These are phyloP conservation scores for Sinocyclocheilus maitianheensis DNA, from an alignment of 2,113 vertebrate genomes.

Conservation along the genomic window DNA sequence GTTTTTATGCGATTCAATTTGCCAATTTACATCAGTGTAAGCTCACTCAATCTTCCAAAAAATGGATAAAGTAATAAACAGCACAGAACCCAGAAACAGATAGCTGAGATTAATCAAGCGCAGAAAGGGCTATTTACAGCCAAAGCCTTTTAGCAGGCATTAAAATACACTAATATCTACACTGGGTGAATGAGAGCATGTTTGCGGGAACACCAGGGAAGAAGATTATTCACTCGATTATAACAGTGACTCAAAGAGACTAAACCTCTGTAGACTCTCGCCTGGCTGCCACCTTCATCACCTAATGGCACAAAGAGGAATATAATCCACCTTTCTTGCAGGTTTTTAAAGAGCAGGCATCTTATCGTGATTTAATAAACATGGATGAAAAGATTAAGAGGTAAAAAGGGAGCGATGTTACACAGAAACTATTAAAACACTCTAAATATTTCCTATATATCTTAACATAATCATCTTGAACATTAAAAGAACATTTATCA, in stretches of 20 bases:
- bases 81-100: conserved; percentile 19
- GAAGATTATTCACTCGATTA: conserved; percentile 28
- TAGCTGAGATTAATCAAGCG: conserved; percentile 6
- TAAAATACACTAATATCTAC: conserved; percentile 24
- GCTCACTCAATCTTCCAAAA: not conserved
- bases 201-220: not conserved
- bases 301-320: not conserved
- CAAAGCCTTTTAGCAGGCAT: conserved; percentile 35
- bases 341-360: not conserved
- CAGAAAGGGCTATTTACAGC: conserved; percentile 25
- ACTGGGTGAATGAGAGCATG: not conserved
- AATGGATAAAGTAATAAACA: conserved; percentile 1
- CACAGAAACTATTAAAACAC: not conserved
- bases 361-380: not conserved
- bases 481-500: not conserved
- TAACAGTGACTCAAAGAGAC: conserved; percentile 19
- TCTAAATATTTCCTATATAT: no score
- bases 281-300: conserved; percentile 31
- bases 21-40: not conserved
- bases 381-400: conserved; percentile 9
- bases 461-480: not conserved
- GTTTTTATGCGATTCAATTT: conserved; percentile 14
- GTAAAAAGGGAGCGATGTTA: not conserved
- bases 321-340: not conserved
- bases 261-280: conserved; percentile 22